Percentiles rank a stretch among this genome's conserved stretches.
phyloP scores from a whole-genome alignment of 2,113 vertebrate species.

The Leptosomus discolor region DNA sequence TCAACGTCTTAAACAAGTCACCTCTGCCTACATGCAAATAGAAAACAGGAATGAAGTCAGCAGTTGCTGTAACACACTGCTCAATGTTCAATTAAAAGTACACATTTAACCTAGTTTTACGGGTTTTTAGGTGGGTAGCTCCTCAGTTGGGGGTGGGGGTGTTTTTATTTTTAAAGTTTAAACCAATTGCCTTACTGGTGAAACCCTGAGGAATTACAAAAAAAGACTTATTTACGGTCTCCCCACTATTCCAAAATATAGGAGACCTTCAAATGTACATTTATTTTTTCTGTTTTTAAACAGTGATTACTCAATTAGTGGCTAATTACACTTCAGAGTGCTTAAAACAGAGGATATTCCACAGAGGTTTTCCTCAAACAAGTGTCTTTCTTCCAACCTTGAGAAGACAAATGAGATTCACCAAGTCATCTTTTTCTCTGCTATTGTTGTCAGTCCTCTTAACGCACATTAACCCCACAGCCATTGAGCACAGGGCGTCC shows the following conservation, averaged over 20 bases:
- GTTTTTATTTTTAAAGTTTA: neutral
- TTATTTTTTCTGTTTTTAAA: neutral
- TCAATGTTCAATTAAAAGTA: neutral
- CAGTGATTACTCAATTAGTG: neutral
- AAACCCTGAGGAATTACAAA: accelerated
- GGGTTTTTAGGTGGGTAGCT: neutral
- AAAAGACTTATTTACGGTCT: too few relatives aligned
- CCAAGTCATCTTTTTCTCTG: neutral
- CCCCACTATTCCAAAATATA: neutral
- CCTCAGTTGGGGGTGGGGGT: neutral
- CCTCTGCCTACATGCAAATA: neutral
- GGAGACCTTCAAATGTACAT: neutral
- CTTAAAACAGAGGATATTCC: neutral
- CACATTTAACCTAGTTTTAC: neutral
- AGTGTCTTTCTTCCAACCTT: neutral
- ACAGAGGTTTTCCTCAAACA: neutral
- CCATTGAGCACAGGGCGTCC: neutral
- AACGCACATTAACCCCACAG: neutral
- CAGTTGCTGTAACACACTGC: neutral
- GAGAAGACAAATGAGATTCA: neutral
- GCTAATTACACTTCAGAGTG: neutral
- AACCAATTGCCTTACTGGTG: neutral
- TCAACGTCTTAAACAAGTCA: neutral
- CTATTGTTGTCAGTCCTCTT: neutral
- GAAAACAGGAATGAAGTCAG: neutral